Base-by-base conservation (phyloP, 2,888 invertebrate species). In the Thalpophila matura region DNA sequence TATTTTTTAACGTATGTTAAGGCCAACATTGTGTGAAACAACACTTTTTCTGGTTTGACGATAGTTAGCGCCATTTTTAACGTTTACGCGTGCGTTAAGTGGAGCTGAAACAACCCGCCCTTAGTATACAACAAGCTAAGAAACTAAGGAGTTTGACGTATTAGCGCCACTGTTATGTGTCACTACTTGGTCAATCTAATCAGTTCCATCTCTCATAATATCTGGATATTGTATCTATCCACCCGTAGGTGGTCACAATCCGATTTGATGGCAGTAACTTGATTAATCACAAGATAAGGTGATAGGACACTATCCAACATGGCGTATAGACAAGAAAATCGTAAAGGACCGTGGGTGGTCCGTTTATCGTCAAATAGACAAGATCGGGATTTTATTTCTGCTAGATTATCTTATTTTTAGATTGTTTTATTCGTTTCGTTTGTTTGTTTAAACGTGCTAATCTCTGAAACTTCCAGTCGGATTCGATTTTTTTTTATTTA, bases 211-310 rank as follows among this genome's bases (percentile, higher is more conserved):
- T 42, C 46, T 33, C 10, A 12, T 29, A 22, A 50, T 62, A 70
- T 71, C 76, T 70, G 76, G 70, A 45, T 55, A 71, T 55, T 70
- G 57, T 71, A 63, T 56, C 65, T 43, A 43, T 40, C 57, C 29
- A 64, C 54, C 31, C 55, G 64, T 71, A 54, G 80, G 78, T 78
- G 80, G 74, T 68, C 78, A 58, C 56, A 46, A 35, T 58, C 47
- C 42, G 74, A 77, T 68, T 63, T 42, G 76, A 55, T 49, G 46
- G 42, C 47, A 61, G 61, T 80, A 43, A 55, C 42, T 63, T 77
- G 78, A 78, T 78, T 78, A 77, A 78, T 78, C 71, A 80, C 62
- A 35, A 42, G 71, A 80, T 77, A 77, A 49, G 47, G 42, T 47
- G 46, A 38, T 45, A 62, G 47, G 51, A 70, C 61, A 74, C 47